Evolutionary conservation across 1,140 invertebrate species (phyloP).

Genomic region (Pissodes strobi): DNA sequence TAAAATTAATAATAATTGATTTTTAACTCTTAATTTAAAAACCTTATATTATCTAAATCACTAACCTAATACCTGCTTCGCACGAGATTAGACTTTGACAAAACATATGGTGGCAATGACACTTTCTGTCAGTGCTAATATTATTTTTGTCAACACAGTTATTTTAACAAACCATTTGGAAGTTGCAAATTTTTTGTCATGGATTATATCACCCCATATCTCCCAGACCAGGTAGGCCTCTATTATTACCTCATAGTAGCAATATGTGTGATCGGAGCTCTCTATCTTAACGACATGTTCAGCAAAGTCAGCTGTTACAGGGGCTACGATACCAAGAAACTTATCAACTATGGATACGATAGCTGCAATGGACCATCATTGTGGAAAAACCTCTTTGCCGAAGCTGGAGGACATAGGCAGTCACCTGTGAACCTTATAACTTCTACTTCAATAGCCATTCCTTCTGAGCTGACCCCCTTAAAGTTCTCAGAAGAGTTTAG

Average conservation of each 20-base stretch:
- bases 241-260: slow-evolving; percentile 30
- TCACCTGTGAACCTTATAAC: slow-evolving; percentile 46
- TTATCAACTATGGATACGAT: slow-evolving; percentile 36
- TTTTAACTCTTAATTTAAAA: too few relatives aligned
- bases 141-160: too few relatives aligned
- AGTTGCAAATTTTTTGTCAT: slow-evolving; percentile 27
- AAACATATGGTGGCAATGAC: too few relatives aligned
- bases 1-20: too few relatives aligned
- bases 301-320: slow-evolving; percentile 1
- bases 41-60: too few relatives aligned
- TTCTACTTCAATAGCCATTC: slow-evolving; percentile 23
- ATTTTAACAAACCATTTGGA: too few relatives aligned
- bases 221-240: slow-evolving; percentile 19
- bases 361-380: slow-evolving; percentile 31
- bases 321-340: slow-evolving; percentile 4
- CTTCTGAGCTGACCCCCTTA: slow-evolving; percentile 35
- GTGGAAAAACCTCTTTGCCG: slow-evolving; percentile 36
- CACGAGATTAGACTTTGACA: too few relatives aligned
- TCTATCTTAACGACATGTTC: slow-evolving; percentile 33
- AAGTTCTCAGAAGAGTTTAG: slow-evolving; percentile 45
- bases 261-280: slow-evolving; percentile 10
- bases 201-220: slow-evolving; percentile 14
- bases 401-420: slow-evolving; percentile 39
- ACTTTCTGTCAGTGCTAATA: too few relatives aligned
- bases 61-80: too few relatives aligned